Evolutionary conservation across 2,113 vertebrate genomes (phyloP).

Genomic region (Crotalus helleri): DNA sequence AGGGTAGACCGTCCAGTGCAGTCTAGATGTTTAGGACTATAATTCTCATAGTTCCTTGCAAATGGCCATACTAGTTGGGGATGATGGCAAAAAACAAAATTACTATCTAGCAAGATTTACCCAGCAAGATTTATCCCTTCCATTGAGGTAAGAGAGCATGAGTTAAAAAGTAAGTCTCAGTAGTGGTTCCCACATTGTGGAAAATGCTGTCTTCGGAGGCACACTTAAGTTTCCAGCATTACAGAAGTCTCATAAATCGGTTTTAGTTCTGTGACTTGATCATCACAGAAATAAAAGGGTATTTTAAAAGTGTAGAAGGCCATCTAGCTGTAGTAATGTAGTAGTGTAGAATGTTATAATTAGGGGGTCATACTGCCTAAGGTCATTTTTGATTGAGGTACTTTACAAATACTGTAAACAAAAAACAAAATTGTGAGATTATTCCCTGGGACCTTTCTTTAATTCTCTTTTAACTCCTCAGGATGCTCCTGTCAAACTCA

Average conservation of each 20-base stretch:
- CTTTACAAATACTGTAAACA: neutral
- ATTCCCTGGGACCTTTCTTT: neutral
- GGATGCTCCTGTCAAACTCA: neutral
- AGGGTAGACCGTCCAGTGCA: neutral
- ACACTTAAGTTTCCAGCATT: neutral
- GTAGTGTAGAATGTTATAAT: neutral
- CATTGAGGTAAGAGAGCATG: neutral
- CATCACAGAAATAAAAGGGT: neutral
- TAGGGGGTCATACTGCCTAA: neutral
- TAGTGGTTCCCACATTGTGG: neutral
- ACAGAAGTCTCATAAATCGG: neutral
- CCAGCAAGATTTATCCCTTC: neutral
- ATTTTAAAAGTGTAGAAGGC: neutral
- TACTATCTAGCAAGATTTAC: neutral
- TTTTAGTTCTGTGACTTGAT: neutral
- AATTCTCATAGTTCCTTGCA: neutral
- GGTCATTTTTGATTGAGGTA: neutral
- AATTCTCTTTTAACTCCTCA: neutral
- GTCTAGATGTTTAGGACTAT: neutral
- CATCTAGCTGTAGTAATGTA: neutral
- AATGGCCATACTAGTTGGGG: neutral
- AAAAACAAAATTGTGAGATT: neutral
- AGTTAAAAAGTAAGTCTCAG: neutral
- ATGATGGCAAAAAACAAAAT: neutral
- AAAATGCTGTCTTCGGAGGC: neutral